A percentile compares a stretch with the other conserved stretches of the same genome.
These are phyloP conservation scores for Colostygia pectinataria DNA, from an alignment of 2,888 invertebrate species.

Conservation along the genomic window DNA sequence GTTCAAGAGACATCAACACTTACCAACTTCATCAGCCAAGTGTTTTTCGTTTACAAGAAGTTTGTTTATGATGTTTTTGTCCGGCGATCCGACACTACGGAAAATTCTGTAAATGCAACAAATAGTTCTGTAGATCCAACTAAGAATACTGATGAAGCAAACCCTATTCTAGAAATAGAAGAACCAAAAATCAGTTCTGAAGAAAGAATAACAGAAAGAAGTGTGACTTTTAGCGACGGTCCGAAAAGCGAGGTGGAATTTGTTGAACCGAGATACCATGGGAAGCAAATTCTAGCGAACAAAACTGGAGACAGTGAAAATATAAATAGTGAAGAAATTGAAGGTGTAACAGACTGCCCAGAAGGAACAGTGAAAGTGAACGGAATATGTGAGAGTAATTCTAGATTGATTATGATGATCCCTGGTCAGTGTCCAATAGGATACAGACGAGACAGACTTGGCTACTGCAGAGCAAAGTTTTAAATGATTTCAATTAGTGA, in stretches of 20 bases:
- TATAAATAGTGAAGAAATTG: conserved; percentile 23
- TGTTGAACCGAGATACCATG: conserved; percentile 61
- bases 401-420: conserved; percentile 59
- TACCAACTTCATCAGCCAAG: conserved; percentile 51
- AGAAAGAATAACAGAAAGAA: conserved; percentile 22
- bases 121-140: conserved; percentile 4
- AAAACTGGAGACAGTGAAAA: conserved; percentile 12
- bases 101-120: no score
- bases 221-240: conserved; percentile 33
- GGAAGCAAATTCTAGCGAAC: conserved; percentile 27
- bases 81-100: not conserved
- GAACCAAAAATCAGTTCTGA: conserved; percentile 23
- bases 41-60: conserved; percentile 57
- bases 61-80: conserved; percentile 50
- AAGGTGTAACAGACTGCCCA: conserved; percentile 43
- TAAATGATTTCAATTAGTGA: conserved; percentile 19
- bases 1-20: conserved; percentile 36
- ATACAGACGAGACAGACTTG: conserved; percentile 59
- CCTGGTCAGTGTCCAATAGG: conserved; percentile 67
- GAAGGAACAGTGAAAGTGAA: conserved; percentile 47
- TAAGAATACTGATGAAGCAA: conserved; percentile 2
- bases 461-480: conserved; percentile 57
- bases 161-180: conserved; percentile 11
- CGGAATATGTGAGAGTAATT: conserved; percentile 54
- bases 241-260: conserved; percentile 66